These are phyloP conservation scores for Rhagologus leucostigma DNA, from an alignment of 2,113 vertebrate genomes.

Conservation along the genomic window DNA sequence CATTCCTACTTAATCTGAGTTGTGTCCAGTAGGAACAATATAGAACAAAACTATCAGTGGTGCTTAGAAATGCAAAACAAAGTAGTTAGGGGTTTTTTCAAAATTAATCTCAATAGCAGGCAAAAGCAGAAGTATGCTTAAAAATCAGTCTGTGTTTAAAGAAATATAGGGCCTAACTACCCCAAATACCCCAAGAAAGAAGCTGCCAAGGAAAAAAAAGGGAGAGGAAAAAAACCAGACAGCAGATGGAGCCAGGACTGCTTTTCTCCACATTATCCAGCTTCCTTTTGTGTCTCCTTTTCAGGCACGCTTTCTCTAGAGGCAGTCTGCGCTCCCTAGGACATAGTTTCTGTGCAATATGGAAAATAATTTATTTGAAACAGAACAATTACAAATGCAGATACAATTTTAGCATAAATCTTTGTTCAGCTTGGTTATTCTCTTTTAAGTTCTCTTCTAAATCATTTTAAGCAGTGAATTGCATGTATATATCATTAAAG, in stretches of 20 bases:
- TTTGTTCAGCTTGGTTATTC: background rate
- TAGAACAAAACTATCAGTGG: background rate
- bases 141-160: background rate
- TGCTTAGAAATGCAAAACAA: background rate
- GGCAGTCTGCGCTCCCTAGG: background rate
- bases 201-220: background rate
- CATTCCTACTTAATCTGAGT: background rate
- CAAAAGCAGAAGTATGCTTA: background rate
- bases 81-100: background rate
- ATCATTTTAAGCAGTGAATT: background rate
- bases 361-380: background rate
- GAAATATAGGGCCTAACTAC: background rate
- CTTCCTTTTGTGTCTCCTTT: background rate
- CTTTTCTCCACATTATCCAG: background rate
- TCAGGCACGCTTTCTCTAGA: background rate
- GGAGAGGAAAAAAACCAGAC: background rate
- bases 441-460: background rate
- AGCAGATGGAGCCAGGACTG: constrained; percentile 34
- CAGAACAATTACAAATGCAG: background rate
- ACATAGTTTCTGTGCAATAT: background rate
- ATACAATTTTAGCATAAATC: background rate
- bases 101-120: background rate
- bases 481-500: background rate
- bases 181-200: background rate
- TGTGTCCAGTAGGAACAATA: background rate